Percentiles rank a stretch among this genome's conserved stretches.
Conservation (phyloP, 2,113 vertebrate genomes). For the Acrocephalus arundinaceus region DNA sequence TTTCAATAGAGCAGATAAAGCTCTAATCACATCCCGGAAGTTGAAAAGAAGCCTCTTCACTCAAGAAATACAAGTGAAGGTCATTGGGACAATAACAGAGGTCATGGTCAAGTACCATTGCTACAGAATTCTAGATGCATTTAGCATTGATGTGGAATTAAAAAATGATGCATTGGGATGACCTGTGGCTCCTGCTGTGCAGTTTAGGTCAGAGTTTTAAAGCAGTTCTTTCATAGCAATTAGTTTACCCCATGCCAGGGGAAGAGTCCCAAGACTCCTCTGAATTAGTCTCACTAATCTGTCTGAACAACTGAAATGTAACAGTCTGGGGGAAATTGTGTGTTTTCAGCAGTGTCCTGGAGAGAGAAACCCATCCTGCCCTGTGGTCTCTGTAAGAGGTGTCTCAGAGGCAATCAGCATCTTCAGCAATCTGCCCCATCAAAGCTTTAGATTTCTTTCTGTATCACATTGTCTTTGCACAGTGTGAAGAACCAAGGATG, state of each 20-base stretch:
- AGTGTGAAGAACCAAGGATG: neutral
- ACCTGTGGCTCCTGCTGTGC: neutral
- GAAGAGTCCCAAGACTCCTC: neutral
- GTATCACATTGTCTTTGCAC: neutral
- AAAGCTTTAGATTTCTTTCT: neutral
- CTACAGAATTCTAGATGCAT: neutral
- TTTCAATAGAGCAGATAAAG: neutral
- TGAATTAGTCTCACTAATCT: neutral
- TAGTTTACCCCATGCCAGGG: neutral
- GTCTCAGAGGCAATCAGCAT: neutral
- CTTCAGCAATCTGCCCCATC: neutral
- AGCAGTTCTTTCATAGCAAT: neutral
- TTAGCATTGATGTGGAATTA: neutral
- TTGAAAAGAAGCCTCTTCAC: neutral
- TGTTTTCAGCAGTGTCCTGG: neutral
- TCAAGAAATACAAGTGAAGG: neutral
- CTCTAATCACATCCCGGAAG: neutral
- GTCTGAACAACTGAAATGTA: neutral
- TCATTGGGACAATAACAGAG: neutral
- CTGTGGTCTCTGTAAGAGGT: accelerated
- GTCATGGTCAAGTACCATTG: neutral
- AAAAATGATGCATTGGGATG: neutral
- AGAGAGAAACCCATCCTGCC: neutral
- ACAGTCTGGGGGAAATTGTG: neutral
- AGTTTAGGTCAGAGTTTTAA: neutral